Conservation (phyloP, 2,113 vertebrate genomes). For the Eptesicus fuscus region DNA sequence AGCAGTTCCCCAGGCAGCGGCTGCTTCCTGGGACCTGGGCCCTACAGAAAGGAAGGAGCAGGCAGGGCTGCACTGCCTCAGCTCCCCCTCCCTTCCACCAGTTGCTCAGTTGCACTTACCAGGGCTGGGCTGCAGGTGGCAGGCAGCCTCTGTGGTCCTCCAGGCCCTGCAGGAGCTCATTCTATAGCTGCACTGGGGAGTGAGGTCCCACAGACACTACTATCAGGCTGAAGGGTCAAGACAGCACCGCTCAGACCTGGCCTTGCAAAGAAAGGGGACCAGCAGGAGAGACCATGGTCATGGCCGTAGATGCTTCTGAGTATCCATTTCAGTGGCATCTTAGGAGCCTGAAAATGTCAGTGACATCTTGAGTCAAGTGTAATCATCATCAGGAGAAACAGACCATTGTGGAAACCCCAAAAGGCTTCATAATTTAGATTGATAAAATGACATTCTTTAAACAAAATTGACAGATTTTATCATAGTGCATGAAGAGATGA, state of each 20-base stretch:
- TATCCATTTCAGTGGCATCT: not conserved
- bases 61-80: not conserved
- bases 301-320: not conserved
- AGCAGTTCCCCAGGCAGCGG: not conserved
- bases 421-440: not conserved
- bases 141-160: not conserved
- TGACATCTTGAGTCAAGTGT: not conserved
- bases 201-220: not conserved
- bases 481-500: not conserved
- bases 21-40: not conserved
- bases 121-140: constrained; percentile 9
- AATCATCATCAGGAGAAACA: not conserved
- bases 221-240: not conserved
- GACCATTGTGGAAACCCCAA: not conserved
- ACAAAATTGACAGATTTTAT: not conserved
- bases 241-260: not conserved
- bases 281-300: not conserved
- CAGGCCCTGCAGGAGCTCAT: not conserved
- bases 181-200: not conserved
- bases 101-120: not conserved
- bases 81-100: not conserved
- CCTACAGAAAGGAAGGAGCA: not conserved
- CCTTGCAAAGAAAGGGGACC: not conserved
- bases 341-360: not conserved
- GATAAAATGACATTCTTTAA: not conserved